These are phyloP conservation scores for Zosterops japonicus DNA, from an alignment of 2,113 vertebrate species.

Conservation along the genomic window DNA sequence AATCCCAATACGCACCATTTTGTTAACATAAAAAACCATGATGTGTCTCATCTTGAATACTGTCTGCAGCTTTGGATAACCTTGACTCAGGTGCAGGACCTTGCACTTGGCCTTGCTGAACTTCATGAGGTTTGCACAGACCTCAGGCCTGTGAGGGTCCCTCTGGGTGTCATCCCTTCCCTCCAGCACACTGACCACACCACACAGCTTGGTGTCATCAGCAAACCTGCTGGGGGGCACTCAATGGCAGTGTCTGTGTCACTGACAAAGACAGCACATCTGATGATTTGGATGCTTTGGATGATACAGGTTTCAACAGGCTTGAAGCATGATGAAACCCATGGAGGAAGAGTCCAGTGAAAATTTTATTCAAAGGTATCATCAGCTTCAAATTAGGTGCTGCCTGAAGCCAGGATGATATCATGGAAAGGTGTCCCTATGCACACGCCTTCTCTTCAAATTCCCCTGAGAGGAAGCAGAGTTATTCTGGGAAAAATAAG, in stretches of 20 bases:
- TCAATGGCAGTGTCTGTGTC: accelerated
- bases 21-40: not conserved
- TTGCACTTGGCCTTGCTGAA: too few species aligned
- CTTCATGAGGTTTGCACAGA: accelerated
- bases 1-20: accelerated
- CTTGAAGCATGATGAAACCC: not conserved
- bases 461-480: not conserved
- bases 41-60: not conserved
- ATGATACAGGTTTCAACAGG: not conserved
- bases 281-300: not conserved
- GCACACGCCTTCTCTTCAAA: not conserved
- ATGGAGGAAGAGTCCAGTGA: not conserved
- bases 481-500: not conserved
- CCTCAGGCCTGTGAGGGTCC: not conserved
- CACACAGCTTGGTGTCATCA: not conserved
- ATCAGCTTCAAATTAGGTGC: not conserved
- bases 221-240: not conserved
- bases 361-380: not conserved
- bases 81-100: not conserved
- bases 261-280: not conserved
- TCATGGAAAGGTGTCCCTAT: not conserved
- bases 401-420: not conserved
- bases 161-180: not conserved
- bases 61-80: not conserved
- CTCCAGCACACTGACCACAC: accelerated